These are phyloP conservation scores for Tragelaphus imberbis DNA, from an alignment of 2,113 vertebrate genomes.

Conservation along the genomic window DNA sequence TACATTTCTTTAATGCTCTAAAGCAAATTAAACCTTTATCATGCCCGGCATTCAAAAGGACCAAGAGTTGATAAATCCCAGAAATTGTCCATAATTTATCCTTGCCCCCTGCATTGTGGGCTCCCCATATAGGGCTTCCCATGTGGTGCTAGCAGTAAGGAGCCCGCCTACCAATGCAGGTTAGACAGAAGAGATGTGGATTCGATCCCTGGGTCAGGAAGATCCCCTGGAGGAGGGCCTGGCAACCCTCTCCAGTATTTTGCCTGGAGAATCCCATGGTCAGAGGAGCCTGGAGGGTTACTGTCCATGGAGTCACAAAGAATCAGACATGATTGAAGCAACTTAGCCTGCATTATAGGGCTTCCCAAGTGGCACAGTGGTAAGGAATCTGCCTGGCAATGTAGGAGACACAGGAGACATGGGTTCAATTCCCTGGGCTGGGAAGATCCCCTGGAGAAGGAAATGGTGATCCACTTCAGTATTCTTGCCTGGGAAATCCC, in stretches of 20 bases:
- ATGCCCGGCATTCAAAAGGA: neutral
- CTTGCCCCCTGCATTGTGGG: neutral
- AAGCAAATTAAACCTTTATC: neutral
- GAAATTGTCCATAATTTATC: neutral
- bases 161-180: neutral
- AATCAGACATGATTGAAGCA: too few relatives aligned
- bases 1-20: neutral
- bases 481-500: neutral
- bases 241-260: neutral
- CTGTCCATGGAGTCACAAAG: neutral
- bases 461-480: neutral
- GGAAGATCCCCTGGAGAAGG: neutral
- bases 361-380: neutral
- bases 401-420: neutral
- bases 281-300: neutral
- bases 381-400: neutral
- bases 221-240: neutral
- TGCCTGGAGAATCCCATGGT: neutral
- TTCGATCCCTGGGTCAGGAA: neutral
- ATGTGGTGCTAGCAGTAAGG: neutral
- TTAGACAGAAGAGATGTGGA: fast-evolving
- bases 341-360: neutral
- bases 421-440: neutral
- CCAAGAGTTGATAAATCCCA: neutral
- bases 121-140: neutral